Conservation (phyloP, 2,888 invertebrate species). For the Dolichomitus sp. region DNA sequence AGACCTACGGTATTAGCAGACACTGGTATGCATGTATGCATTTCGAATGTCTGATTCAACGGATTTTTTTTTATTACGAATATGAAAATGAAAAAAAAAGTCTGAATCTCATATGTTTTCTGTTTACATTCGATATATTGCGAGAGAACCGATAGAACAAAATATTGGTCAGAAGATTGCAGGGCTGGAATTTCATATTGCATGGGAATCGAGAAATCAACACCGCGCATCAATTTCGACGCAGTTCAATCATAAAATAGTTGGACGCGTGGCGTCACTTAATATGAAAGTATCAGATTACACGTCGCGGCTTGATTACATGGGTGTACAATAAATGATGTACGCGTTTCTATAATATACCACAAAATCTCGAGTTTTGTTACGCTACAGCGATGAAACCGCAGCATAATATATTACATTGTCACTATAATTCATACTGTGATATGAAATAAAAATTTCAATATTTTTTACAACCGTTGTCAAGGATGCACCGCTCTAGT, state of each 20-base stretch:
- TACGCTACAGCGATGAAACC: constrained; percentile 34
- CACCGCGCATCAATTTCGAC: constrained; percentile 14
- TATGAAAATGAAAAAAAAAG: background rate
- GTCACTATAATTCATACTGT: constrained; percentile 13
- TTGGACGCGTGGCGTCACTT: constrained; percentile 16
- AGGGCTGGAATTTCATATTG: constrained; percentile 24
- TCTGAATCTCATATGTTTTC: too few relatives aligned
- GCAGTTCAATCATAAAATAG: constrained; percentile 19
- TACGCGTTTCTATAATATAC: background rate
- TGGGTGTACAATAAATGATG: constrained; percentile 35
- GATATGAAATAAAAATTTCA: constrained; percentile 1
- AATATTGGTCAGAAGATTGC: background rate
- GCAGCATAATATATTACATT: constrained; percentile 25
- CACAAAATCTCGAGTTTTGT: background rate
- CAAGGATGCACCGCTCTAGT: background rate
- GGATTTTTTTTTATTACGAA: background rate
- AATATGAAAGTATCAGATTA: constrained; percentile 32
- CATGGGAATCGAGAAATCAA: background rate
- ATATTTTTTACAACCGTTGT: background rate
- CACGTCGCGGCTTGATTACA: constrained; percentile 27
- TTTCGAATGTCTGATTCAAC: background rate
- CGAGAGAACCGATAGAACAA: background rate
- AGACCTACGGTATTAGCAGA: constrained; percentile 21
- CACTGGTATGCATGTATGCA: constrained; percentile 1
- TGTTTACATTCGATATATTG: background rate